Base-by-base conservation (phyloP, 2,888 invertebrate genomes). In the Camponotus fellah region DNA sequence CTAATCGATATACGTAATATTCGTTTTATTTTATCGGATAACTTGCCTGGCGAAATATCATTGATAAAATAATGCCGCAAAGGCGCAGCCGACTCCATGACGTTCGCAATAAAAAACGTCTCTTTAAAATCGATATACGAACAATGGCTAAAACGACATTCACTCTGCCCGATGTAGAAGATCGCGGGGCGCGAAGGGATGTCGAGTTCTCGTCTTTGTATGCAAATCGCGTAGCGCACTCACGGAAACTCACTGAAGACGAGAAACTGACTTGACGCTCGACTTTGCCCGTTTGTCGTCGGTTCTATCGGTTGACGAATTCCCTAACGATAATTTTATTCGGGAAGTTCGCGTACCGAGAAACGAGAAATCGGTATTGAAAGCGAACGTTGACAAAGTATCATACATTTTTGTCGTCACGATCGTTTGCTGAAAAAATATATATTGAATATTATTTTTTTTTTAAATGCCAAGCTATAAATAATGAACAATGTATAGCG, bases 261-360 rank as follows among this genome's bases (percentile, higher is more conserved):
- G 86, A 88, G 90, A 89, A 86, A 89, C 82, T 80, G 88, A 72
- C 65, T 83, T 75, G 65, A 49, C 77, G 40, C 80, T 86, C 88
- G 83, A 68, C 76, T 89, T 83, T 40, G 49, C 77, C 80, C 64
- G 68, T 75, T 79, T 65, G 74, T 66, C 81, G 74, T 69, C 75
- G 65, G 60, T 79, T 60, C 91, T 91, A 91, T 92, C 91, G 89
- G 84, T 91, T 91, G 92, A 92, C 92, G 91, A 90, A 92, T 92
- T 92, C 89, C 86, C 89, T 86, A 91, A 92, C 92, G 88, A 91
- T 92, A 92, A 92, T 91, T 92, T 92, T 91, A 92, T 92, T 92
- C 92, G 81, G 26, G 34, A 86, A 84, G 65, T 86, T 86, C 60
- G 60, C 69, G 17, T 62, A 60, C 37, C 58, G 74, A 21, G 76